These are phyloP conservation scores for Irena cyanogastra DNA, from an alignment of 2,113 vertebrate species.

Conservation along the genomic window DNA sequence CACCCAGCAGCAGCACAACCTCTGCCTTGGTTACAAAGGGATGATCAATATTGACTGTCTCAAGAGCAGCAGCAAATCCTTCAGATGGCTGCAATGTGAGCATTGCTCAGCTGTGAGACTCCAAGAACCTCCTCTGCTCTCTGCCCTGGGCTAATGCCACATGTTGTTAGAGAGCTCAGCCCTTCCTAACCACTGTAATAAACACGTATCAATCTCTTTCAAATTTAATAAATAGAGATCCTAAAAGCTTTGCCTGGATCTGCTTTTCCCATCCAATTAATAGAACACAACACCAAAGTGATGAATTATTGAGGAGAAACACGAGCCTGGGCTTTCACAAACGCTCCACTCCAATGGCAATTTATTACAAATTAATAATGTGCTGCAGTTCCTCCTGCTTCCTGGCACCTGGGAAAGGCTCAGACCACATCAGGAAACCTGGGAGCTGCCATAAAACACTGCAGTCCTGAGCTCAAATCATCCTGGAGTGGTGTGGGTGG, in stretches of 20 bases:
- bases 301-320: conserved; percentile 59
- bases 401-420: not conserved
- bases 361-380: conserved; percentile 46
- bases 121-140: not conserved
- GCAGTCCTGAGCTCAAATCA: not conserved
- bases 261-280: conserved; percentile 20
- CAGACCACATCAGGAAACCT: not conserved
- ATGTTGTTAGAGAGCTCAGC: not conserved
- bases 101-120: not conserved
- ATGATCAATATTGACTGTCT: not conserved
- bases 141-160: not conserved
- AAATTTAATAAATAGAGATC: conserved; percentile 1
- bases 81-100: not conserved
- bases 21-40: not conserved
- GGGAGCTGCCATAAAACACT: not conserved
- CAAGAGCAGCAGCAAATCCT: not conserved
- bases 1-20: not conserved
- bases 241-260: not conserved
- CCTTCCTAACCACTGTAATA: not conserved
- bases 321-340: not conserved
- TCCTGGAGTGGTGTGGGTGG: not conserved
- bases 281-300: not conserved
- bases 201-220: not conserved
- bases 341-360: not conserved
- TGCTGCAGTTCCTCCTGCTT: not conserved